Base-by-base conservation (phyloP, 64 coral and sea anemone species). In the Cladopsammia gracilis region DNA sequence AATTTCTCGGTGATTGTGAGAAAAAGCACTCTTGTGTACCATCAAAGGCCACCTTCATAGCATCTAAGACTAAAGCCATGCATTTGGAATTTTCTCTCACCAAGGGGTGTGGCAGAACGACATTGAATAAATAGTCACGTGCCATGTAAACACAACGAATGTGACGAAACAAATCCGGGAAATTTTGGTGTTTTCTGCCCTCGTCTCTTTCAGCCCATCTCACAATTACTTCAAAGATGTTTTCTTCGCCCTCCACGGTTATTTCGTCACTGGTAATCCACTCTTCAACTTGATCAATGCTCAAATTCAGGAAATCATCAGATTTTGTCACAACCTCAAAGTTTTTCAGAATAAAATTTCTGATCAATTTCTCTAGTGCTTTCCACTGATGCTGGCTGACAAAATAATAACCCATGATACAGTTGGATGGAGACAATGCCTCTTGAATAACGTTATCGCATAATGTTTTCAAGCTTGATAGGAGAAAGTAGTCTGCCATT, bases 251-350 rank as follows among this genome's bases (percentile, higher is more conserved):
- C 22, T 73, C 49, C 5, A 91, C 25, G 6, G 71, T 5, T 10
- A 91, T 82, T 2, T 72, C 50, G 25, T 83, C 77, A 64, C 53
- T 83, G 5, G 89, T 82, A 71, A 91, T 47, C 48, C 78, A 71
- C 24, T 70, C 65, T 49, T 91, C 71, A 8, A 83, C 58, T 44
- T 91, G 89, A n/a, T 58, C 56, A 10, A 26, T 19, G 48, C 49
- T 91, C 19, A 91, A 60, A 83, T 82, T 73, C 14, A 82, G 77
- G 26, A 71, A 91, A 56, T 91, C 89, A 71, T 91, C 59, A 14
- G 64, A 60, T 50, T 64, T 23, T 34, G 77, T 45, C 7, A 82
- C 77, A 18, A 58, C 77, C 6, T 60, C 25, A 65, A 91, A 91
- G 18, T 82, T 83, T 5, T 44, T 13, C 18, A 72, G 51, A 15